Evolutionary conservation across 2,797 vertebrate genomes (phyloP), one percentile per base, ranked within the genome.

Genomic region (Enteromius treurensis): DNA sequence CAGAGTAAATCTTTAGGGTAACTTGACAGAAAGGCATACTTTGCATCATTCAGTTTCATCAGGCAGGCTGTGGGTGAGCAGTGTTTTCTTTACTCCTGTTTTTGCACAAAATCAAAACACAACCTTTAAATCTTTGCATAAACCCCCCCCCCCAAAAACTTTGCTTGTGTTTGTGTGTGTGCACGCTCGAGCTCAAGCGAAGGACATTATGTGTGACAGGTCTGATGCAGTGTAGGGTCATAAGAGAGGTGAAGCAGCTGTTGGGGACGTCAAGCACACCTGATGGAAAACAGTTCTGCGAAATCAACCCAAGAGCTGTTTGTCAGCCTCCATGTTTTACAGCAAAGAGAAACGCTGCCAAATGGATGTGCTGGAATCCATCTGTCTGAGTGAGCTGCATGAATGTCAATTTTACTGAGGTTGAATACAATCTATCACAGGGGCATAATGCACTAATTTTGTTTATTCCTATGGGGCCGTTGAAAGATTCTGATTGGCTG

Each of bases 11-110:
- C 80, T 82, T 75, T 37, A 77, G 60, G 23, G 62, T 42, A 82
- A 76, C 73, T 68, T 82, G 37, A 82, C 71, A 42, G 71, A 53
- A 76, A 68, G 17, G 23, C 62, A 76, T 53, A 58, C 60, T 82
- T 73, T 67, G 74, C 73, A 68, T 68, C 81, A 82, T 77, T 77
- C 73, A 2, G 73, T 77, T 82, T 82, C 81, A 68, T 77, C 73
- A 82, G 81, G 17, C 47, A 55, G 23, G 34, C 73, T 32, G 45
- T 53, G 42, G 2, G 19, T 37, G 23, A 32, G 49, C 26, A 37
- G 21, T 29, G 17, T 65, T 40, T 51, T 51, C 13, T 51, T 67
- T 11, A 49, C n/a, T 23, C 71, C 17, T 76, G 49, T 55, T 76
- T 82, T 55, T 55, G 62, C 81, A 42, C 49, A n/a, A 81, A 64